Percentiles rank a stretch among this genome's conserved stretches.
These are phyloP conservation scores for Phoeniculus purpureus DNA, from an alignment of 2,797 vertebrate genomes.

Conservation along the genomic window DNA sequence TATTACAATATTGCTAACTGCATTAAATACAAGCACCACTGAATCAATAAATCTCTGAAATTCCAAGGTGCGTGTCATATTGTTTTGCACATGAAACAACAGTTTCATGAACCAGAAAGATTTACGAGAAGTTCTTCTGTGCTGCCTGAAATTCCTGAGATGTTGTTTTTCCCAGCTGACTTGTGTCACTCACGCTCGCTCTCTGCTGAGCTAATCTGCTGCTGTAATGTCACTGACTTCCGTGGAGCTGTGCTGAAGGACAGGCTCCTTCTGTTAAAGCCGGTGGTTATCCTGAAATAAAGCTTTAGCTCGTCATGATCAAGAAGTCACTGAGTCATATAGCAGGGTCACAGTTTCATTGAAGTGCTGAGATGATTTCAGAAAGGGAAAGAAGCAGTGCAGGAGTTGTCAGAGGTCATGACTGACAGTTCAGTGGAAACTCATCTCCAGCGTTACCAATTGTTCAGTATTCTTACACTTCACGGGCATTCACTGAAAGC, in stretches of 20 bases:
- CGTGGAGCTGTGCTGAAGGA: neutral
- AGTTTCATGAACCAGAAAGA: neutral
- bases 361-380: neutral
- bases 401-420: neutral
- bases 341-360: accelerated
- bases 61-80: accelerated
- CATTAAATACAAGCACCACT: neutral
- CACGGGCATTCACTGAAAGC: neutral
- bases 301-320: neutral
- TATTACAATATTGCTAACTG: neutral
- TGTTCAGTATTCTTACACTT: neutral
- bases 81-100: neutral
- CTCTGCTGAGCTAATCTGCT: neutral
- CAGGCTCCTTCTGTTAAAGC: neutral
- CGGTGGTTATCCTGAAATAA: neutral
- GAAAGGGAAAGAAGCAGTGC: neutral
- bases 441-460: neutral
- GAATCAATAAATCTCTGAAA: neutral
- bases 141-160: neutral
- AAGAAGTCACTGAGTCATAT: neutral
- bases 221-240: neutral
- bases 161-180: neutral
- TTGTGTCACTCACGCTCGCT: accelerated
- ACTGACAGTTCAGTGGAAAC: neutral
- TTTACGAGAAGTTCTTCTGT: neutral